Base-by-base conservation (phyloP, 2,113 vertebrate species). In the Xenopus laevis region DNA sequence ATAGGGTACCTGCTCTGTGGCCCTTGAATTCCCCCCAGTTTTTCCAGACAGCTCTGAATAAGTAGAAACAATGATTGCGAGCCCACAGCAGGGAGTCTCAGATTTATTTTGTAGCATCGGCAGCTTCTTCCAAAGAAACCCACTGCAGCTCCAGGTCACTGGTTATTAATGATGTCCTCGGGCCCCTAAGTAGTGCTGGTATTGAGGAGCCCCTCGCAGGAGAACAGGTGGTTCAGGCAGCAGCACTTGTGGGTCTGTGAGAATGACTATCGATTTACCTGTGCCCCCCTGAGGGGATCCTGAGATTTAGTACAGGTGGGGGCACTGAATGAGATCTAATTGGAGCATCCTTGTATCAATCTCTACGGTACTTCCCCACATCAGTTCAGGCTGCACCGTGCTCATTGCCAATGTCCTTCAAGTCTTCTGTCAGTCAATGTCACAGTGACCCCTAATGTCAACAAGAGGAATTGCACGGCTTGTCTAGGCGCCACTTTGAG, bases 351-450 rank as follows among this genome's bases (percentile, higher is more conserved):
- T 55, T 55, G 15, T n/a, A 55, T n/a, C 53, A 55, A n/a, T 55
- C 53, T 55, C 53, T 55, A 16, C 53, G 17, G 15, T 55, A 55
- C 53, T 55, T 55, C 53, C 53, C 7, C 16, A 55, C 7, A n/a
- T 55, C 46, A 27, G 23, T 27, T 27, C 23, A 27, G 67, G 57
- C 57, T 65, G 62, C 60, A 58, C 30, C 63, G 63, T 70, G 70
- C 63, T 78, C 73, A 73, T 81, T 76, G 78, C 71, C 62, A 71
- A 45, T 50, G 64, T 64, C 69, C 58, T 68, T 47, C 20, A 58
- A 57, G n/a, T 45, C 69, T 20, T 58, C 20, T 9, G 30, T 12
- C 58, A 15, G 58, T 60, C 20, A 23, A 27, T 60, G 58, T 60
- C 58, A 60, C 58, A 60, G 58, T 60, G 58, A 60, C 58, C 58